Percentiles rank a stretch among this genome's conserved stretches.
phyloP scores from a whole-genome alignment of 1,140 invertebrate genomes.

The Drosophila sechellia region DNA sequence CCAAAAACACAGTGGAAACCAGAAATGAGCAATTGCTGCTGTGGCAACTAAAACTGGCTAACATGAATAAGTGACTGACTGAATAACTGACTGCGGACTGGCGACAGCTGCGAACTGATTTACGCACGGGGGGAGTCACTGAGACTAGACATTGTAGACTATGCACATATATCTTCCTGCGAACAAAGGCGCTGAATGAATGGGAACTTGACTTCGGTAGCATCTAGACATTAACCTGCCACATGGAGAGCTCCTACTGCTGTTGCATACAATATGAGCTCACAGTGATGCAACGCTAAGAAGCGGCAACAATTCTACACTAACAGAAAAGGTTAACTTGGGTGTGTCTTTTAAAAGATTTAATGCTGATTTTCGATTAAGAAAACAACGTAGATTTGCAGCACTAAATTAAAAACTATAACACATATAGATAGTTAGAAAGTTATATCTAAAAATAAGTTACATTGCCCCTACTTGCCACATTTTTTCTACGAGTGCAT shows the following conservation, averaged over 20 bases:
- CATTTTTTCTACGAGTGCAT: constrained; percentile 9
- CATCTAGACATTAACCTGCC: constrained; percentile 50
- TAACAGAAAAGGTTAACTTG: neutral
- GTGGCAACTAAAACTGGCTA: constrained; percentile 36
- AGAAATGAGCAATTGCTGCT: constrained; percentile 42
- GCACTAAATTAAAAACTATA: neutral
- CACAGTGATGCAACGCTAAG: constrained; percentile 40
- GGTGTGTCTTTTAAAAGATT: too few relatives aligned
- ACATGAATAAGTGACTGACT: constrained; percentile 13
- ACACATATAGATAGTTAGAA: too few relatives aligned
- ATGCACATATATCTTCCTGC: constrained; percentile 13
- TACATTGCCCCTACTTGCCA: too few relatives aligned
- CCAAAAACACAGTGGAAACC: constrained; percentile 47
- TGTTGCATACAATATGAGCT: constrained; percentile 43
- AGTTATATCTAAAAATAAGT: too few relatives aligned
- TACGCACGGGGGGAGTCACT: constrained; percentile 26
- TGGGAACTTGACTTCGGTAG: constrained; percentile 46
- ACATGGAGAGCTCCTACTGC: constrained; percentile 33
- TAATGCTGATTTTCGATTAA: too few relatives aligned
- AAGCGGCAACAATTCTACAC: constrained; percentile 8
- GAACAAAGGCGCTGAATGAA: constrained; percentile 40
- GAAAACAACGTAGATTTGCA: too few relatives aligned
- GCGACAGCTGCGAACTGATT: constrained; percentile 38
- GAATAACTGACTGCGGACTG: constrained; percentile 23
- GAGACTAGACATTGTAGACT: constrained; percentile 29